A percentile compares a stretch with the other conserved stretches of the same genome.
Evolutionary conservation across 1,140 invertebrate genomes (phyloP).

Genomic region (Popillia japonica): DNA sequence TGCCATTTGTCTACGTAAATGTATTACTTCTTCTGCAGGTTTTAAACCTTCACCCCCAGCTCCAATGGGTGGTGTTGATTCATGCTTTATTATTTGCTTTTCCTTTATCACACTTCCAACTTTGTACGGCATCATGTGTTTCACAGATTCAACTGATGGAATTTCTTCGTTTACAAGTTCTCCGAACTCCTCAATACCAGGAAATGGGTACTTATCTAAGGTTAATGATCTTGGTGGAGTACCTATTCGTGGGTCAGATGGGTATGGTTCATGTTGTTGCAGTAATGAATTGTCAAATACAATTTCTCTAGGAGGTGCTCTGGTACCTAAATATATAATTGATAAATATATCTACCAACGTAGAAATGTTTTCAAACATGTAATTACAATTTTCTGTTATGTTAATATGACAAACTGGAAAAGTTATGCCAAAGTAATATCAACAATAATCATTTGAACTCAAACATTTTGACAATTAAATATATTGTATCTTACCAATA

Average conservation of each 20-base stretch:
- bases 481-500: slow-evolving; percentile 62
- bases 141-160: slow-evolving; percentile 51
- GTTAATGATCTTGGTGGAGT: slow-evolving; percentile 76
- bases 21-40: slow-evolving; percentile 79
- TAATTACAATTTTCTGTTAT: no score
- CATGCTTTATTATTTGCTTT: slow-evolving; percentile 17
- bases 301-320: slow-evolving; percentile 83
- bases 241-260: slow-evolving; percentile 70
- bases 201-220: slow-evolving; percentile 81
- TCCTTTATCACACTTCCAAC: slow-evolving; percentile 36
- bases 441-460: slow-evolving; percentile 34
- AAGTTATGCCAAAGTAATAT: no score
- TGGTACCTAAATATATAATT: slow-evolving; percentile 69
- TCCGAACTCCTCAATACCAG: slow-evolving; percentile 72
- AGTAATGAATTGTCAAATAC: slow-evolving; percentile 82
- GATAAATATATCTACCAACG: no score
- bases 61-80: slow-evolving; percentile 53
- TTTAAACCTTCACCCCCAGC: slow-evolving; percentile 64
- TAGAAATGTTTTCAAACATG: no score
- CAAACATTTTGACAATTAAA: slow-evolving; percentile 14
- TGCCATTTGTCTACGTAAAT: slow-evolving; percentile 82
- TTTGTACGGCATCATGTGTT: slow-evolving; percentile 39
- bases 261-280: slow-evolving; percentile 71
- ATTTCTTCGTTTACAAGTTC: slow-evolving; percentile 48
- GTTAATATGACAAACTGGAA: no score